Evolutionary conservation across 2,113 vertebrate species (phyloP), one percentile per base, ranked within the genome.

Genomic region (Thunnus maccoyii): DNA sequence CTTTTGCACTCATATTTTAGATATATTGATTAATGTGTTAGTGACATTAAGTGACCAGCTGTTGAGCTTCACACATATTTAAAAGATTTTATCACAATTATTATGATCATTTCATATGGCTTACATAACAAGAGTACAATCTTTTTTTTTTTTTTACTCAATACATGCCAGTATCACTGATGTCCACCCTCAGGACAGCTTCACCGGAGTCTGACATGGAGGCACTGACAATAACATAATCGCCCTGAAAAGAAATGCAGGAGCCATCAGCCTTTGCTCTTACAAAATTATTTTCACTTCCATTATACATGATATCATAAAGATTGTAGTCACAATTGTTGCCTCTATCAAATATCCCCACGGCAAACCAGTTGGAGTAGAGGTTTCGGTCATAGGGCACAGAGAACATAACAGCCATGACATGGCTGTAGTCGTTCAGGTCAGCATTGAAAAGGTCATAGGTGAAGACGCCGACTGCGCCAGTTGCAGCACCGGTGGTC

Each of bases 341-440:
- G 13, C 82, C 82, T n/a, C 80, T 78, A 0, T 87, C 86, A 17
- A 92, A 88, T 62, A 93, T 84, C 2, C 92, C 92, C 73, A 91
- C 89, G 0, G 88, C 87, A 0, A 85, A 86, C 88, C 91, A 93
- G 87, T 81, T 93, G 68, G 82, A 88, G 86, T 90, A 93, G 27
- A 91, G 72, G 47, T 47, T 78, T 0, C 88, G 80, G 75, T 93
- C 92, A 1, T 80, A 93, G 4, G 92, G 92, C 78, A 93, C 91
- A 0, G 92, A 93, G 78, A 71, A 93, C 92, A 93, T 93, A 78
- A 89, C 65, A 0, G 91, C 91, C 73, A 92, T 1, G 48, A 86
- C 0, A 63, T 92, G 89, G 80, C 2, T 90, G 50, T 74, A 87
- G 84, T 93, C 89, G 0, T 87, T 83, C 12, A 72, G 18, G 14